Conservation (phyloP, 2,888 invertebrate genomes). For the Watsonalla cultraria region DNA sequence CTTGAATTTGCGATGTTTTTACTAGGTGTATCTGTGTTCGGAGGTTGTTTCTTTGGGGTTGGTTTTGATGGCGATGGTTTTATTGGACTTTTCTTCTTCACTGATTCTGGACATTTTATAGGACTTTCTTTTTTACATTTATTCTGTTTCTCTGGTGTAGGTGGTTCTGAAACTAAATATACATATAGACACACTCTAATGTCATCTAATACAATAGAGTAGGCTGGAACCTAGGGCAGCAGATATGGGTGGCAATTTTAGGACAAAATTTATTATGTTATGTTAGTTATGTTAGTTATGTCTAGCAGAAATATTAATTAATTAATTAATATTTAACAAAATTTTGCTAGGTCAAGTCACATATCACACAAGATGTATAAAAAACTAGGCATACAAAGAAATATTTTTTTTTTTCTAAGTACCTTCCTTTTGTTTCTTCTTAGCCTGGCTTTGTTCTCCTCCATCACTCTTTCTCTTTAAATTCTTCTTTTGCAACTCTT, state of each 20-base stretch:
- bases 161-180: constrained; percentile 16
- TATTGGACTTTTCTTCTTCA: constrained; percentile 16
- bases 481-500: constrained; percentile 39
- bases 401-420: neutral
- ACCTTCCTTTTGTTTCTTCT: constrained; percentile 51
- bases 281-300: too few relatives aligned
- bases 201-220: too few relatives aligned
- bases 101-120: constrained; percentile 18
- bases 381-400: neutral
- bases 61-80: constrained; percentile 15
- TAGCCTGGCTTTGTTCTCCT: constrained; percentile 29
- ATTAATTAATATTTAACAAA: too few relatives aligned
- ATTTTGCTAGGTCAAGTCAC: too few relatives aligned
- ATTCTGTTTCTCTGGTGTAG: constrained; percentile 26
- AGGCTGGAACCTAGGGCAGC: too few relatives aligned
- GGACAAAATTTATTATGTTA: too few relatives aligned
- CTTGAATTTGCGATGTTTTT: constrained; percentile 55
- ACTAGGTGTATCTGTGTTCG: constrained; percentile 2
- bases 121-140: constrained; percentile 20
- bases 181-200: neutral
- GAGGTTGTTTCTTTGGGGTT: constrained; percentile 15
- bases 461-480: constrained; percentile 58
- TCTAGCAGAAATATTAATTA: too few relatives aligned
- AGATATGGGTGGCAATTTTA: too few relatives aligned
- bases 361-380: neutral